phyloP scores from a whole-genome alignment of 2,888 invertebrate genomes.

The Hecatera dysodea region DNA sequence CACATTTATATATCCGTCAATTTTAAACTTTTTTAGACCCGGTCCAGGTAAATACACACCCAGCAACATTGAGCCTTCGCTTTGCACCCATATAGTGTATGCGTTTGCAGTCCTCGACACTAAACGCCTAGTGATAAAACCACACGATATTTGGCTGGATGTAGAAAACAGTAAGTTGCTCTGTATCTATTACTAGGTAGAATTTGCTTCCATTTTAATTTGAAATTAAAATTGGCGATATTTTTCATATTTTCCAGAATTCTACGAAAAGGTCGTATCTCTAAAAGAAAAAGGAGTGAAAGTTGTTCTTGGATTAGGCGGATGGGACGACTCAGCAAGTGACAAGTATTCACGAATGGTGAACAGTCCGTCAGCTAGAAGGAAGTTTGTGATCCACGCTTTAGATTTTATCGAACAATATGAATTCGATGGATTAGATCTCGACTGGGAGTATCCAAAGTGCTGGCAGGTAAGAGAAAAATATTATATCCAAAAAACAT shows the following conservation, averaged over 20 bases:
- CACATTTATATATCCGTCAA: slow-evolving; percentile 1
- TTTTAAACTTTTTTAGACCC: slow-evolving; percentile 88
- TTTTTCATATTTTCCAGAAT: slow-evolving; percentile 88
- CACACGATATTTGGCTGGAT: slow-evolving; percentile 97
- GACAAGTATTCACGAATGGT: slow-evolving; percentile 97
- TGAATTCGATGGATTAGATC: slow-evolving; percentile 97
- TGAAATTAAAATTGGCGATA: neutral
- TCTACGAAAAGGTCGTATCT: slow-evolving; percentile 96
- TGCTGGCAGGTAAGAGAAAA: slow-evolving; percentile 94
- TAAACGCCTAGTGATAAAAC: slow-evolving; percentile 94
- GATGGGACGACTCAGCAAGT: slow-evolving; percentile 98
- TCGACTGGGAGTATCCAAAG: slow-evolving; percentile 98
- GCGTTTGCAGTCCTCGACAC: slow-evolving; percentile 97
- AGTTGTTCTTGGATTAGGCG: slow-evolving; percentile 97
- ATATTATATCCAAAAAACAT: neutral
- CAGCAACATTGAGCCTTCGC: slow-evolving; percentile 95
- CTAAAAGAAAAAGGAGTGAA: slow-evolving; percentile 94
- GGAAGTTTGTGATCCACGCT: slow-evolving; percentile 94
- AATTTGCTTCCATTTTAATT: neutral
- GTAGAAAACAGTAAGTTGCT: slow-evolving; percentile 94
- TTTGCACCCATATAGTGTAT: slow-evolving; percentile 98
- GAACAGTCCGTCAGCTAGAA: slow-evolving; percentile 93
- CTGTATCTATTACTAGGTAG: neutral
- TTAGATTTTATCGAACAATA: slow-evolving; percentile 94
- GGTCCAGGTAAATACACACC: slow-evolving; percentile 95